Base-by-base conservation (phyloP, 2,888 invertebrate genomes). In the Odontocolon sp. region DNA sequence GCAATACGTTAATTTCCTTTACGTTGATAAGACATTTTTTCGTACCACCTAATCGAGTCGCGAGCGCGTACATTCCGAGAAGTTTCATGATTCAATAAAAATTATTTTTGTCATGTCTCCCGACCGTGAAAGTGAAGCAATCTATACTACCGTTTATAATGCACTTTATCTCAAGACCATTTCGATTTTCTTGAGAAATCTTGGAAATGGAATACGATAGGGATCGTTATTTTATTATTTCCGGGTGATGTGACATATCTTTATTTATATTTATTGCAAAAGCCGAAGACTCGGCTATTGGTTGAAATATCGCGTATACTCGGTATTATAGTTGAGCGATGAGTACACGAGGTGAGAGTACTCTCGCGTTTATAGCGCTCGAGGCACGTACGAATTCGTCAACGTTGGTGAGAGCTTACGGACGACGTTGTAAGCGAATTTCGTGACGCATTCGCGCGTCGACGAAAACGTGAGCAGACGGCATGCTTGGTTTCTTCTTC, bases 361-460 rank as follows among this genome's bases (percentile, higher is more conserved):
- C 42, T 4, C 14, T 45, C 18, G 45, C 14, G 42, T 61, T 61
- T 23, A 31, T 3, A 6, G 33, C 23, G 42, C 9, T n/a, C 36
- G 56, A 56, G 45, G 52, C 52, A 52, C 59, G 50, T 40, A 31
- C 26, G 38, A 38, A 5, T 36, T 40, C 59, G 21, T 36, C 26
- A 38, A 11, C 50, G n/a, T 59, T 18, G 26, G 57, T 16, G 38
- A 56, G 40, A 42, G 56, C 16, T 47, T 33, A 57, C 9, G 47
- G 9, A 5, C 0, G 23, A 14, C 14, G 47, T 14, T 28, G 64
- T 71, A 63, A 71, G 63, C 71, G 36, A 28, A 47, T 56, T 56
- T 64, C 47, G 16, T 11, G 38, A 6, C n/a, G 52, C n/a, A 8
- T 28, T n/a, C 38, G n/a, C 14, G 16, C 40, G 3, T n/a, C 16